These are phyloP conservation scores for Botia kubotai DNA, from an alignment of 2,797 vertebrate genomes.

Conservation along the genomic window DNA sequence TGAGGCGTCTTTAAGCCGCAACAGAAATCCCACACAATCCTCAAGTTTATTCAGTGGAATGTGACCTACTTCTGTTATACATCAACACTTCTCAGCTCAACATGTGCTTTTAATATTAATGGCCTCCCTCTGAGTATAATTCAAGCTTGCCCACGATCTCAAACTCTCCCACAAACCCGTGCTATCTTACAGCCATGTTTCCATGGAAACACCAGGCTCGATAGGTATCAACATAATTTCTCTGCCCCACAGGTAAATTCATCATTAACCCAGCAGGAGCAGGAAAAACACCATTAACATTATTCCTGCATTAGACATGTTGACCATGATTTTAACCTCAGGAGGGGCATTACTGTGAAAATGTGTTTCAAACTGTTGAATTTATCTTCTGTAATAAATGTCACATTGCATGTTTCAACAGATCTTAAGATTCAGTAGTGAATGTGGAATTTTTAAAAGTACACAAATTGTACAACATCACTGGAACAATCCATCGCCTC, in stretches of 20 bases:
- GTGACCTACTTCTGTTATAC: conserved; percentile 8
- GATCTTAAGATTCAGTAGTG: not conserved
- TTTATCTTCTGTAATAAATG: not conserved
- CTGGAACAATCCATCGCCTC: not conserved
- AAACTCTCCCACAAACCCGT: conserved; percentile 29
- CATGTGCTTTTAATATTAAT: conserved; percentile 24
- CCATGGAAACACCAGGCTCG: conserved; percentile 52
- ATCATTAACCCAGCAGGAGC: conserved; percentile 16
- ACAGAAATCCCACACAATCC: conserved; percentile 1
- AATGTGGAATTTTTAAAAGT: not conserved
- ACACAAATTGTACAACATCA: not conserved
- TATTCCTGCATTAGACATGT: not conserved
- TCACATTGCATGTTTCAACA: not conserved
- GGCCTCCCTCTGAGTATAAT: not conserved
- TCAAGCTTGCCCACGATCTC: conserved; percentile 4
- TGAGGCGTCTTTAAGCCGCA: not conserved
- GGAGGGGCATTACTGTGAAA: not conserved
- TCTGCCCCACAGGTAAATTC: conserved; percentile 50
- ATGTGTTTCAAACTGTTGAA: not conserved
- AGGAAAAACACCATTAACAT: conserved; percentile 2
- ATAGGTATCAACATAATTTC: conserved; percentile 32
- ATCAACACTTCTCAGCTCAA: not conserved
- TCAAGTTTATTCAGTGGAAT: conserved; percentile 4
- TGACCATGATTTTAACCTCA: not conserved
- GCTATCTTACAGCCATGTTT: conserved; percentile 47